A percentile compares a stretch with the other conserved stretches of the same genome.
Conservation (phyloP, 2,888 invertebrate genomes). For the Agelastica alni region DNA sequence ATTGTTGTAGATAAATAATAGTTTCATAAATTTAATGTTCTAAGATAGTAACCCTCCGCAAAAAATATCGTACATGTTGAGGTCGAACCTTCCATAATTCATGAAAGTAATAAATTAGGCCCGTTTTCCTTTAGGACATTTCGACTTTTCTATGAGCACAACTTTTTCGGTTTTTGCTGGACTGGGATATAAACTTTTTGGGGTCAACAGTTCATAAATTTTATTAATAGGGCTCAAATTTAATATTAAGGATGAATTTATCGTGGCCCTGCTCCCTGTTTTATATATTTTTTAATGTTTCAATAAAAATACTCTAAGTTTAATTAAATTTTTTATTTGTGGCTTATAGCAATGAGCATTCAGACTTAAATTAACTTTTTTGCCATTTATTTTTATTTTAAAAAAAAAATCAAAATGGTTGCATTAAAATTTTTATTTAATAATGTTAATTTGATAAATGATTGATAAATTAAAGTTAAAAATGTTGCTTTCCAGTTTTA, state of each 20-base stretch:
- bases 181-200: conserved; percentile 14
- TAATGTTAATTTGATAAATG: background rate
- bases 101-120: conserved; percentile 13
- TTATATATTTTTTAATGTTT: conserved; percentile 9
- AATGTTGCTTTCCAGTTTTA: background rate
- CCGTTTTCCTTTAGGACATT: conserved; percentile 15
- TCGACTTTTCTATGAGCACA: conserved; percentile 11
- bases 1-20: no score
- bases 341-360: no score
- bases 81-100: background rate
- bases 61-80: background rate
- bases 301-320: conserved; percentile 10
- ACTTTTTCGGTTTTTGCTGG: conserved; percentile 16
- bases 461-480: background rate
- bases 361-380: no score
- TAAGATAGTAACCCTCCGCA: no score
- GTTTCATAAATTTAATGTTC: no score
- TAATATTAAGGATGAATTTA: conserved; percentile 18
- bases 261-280: conserved; percentile 3
- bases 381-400: no score
- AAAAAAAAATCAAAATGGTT: no score
- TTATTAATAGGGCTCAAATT: conserved; percentile 18
- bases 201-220: conserved; percentile 23
- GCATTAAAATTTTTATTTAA: no score
- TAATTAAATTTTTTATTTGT: no score